Base-by-base conservation (phyloP, 2,113 vertebrate genomes). In the Tyrannus savana region DNA sequence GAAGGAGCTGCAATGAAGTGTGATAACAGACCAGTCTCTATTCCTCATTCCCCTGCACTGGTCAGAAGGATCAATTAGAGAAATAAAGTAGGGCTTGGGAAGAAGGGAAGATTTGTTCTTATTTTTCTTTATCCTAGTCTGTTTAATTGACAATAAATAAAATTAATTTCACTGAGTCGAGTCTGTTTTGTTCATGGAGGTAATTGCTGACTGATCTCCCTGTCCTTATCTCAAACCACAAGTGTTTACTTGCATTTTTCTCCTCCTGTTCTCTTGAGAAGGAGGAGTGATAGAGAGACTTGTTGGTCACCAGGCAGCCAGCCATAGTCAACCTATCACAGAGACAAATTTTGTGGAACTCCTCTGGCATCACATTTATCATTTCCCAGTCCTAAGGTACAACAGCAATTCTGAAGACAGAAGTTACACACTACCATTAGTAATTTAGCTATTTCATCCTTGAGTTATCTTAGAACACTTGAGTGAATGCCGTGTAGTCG, bases 391-490 rank as follows among this genome's bases (percentile, higher is more conserved):
- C 58, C 42, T 84, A 53, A 72, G 39, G 12, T 63, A 25, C 58
- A 90, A 56, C 9, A 78, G 35, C 30, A 69, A 25, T 74, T 82
- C 64, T 46, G 55, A 90, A 93, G 35, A 56, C 10, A 90, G 23
- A 88, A 85, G 60, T 82, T 88, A 19, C 79, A 78, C 9, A 8
- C 17, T 85, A 69, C 75, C 12, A 25, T 69, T 74, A 82, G 41
- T 74, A 82, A 84, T 88, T 84, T 67, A 76, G 49, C 37, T 84
- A 58, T 92, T 92, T 94, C 47, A 87, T 84, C 85, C 73, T 76
- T 90, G 78, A 92, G 59, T 84, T 92, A 74, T 46, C 64, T 90
- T 81, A 88, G 41, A 82, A 85, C 59, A 81, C 78, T 84, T 85
- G 71, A 93, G 41, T 85, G 66, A 91, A 85, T 85, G 41, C 22